Percentiles rank a stretch among this genome's conserved stretches.
phyloP scores from a whole-genome alignment of 2,113 vertebrate species.

The Bubo bubo region DNA sequence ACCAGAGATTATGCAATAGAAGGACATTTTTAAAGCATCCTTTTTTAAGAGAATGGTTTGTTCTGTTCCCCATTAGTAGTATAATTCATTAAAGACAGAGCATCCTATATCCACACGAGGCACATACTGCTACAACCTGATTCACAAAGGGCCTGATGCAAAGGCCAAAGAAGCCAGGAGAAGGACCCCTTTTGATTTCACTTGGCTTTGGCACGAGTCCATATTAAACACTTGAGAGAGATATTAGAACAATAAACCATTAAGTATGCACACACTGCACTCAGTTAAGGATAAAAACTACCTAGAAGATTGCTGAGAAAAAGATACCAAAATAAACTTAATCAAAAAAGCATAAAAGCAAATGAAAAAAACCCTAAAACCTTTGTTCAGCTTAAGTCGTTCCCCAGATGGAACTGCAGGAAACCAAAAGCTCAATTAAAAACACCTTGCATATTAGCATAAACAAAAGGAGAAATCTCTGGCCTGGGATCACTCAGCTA shows the following conservation, averaged over 20 bases:
- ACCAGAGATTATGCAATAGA: neutral
- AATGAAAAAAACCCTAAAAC: neutral
- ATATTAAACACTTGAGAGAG: conserved; percentile 9
- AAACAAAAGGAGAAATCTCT: conserved; percentile 65
- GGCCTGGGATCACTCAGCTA: conserved; percentile 46
- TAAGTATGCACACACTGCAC: neutral
- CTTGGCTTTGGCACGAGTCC: neutral
- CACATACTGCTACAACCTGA: neutral
- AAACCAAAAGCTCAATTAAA: conserved; percentile 66
- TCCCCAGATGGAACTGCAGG: conserved; percentile 29
- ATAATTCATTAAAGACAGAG: neutral
- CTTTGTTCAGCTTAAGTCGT: conserved; percentile 41
- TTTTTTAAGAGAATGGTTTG: neutral
- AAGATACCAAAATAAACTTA: conserved; percentile 36
- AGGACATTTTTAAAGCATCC: neutral
- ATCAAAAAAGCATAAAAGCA: conserved; percentile 53
- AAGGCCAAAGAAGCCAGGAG: neutral
- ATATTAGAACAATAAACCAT: neutral
- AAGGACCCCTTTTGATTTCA: conserved; percentile 17
- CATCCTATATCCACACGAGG: neutral
- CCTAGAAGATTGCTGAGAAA: conserved; percentile 7
- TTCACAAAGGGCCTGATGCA: neutral
- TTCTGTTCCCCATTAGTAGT: neutral
- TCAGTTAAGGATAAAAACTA: neutral
- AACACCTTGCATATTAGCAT: conserved; percentile 60